Evolutionary conservation across 2,888 invertebrate species (phyloP).

Genomic region (Colostygia pectinataria): DNA sequence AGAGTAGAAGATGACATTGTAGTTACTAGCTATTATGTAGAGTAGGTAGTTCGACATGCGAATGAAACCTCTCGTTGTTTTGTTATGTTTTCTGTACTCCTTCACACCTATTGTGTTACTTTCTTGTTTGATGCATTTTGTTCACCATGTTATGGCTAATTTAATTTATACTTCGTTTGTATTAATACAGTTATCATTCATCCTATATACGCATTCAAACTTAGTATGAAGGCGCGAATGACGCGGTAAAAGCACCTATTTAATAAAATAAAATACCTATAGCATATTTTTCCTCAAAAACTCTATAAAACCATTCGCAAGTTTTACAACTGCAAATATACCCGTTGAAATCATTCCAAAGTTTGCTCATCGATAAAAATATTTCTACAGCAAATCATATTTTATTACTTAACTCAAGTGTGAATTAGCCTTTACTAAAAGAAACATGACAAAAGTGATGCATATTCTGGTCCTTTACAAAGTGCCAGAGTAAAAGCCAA

Average conservation of each 20-base stretch:
- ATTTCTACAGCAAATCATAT: background rate
- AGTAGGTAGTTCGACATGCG: constrained; percentile 19
- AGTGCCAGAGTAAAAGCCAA: background rate
- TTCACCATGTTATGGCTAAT: constrained; percentile 19
- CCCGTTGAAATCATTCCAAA: constrained; percentile 1
- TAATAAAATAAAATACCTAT: too few species aligned
- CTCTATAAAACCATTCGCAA: background rate
- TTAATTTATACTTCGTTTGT: constrained; percentile 17
- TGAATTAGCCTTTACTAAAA: constrained; percentile 5
- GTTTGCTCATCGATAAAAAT: constrained; percentile 1
- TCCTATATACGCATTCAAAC: background rate
- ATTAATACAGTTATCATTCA: constrained; percentile 19
- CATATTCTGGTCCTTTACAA: background rate
- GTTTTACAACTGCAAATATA: constrained; percentile 3
- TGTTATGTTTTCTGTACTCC: constrained; percentile 24
- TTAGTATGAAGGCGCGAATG: background rate
- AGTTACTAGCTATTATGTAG: background rate
- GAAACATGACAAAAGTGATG: background rate
- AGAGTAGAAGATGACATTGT: too few species aligned
- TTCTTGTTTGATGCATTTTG: constrained; percentile 26
- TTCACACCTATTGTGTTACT: constrained; percentile 33
- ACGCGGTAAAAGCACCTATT: too few species aligned
- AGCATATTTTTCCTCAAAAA: too few species aligned
- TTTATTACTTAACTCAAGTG: constrained; percentile 11
- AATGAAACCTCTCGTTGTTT: constrained; percentile 24